phyloP scores from a whole-genome alignment of 1,140 invertebrate species.

The Ostrea denselamellosa region DNA sequence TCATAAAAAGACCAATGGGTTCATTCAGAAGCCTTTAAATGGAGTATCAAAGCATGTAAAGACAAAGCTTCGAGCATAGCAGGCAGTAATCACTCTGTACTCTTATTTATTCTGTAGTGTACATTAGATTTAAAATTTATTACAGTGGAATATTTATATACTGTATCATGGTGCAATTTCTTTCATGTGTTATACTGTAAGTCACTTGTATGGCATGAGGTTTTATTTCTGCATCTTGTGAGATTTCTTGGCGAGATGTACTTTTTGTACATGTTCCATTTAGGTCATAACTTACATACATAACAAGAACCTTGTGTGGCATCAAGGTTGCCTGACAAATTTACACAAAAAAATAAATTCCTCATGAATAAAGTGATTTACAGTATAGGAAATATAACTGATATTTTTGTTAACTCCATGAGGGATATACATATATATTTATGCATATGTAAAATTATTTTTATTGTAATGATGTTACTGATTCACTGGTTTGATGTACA shows the following conservation, averaged over 20 bases:
- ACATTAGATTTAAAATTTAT: not conserved
- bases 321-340: too few relatives aligned
- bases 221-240: too few relatives aligned
- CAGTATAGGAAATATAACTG: not conserved
- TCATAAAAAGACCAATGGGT: conserved; percentile 73
- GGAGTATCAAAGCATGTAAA: conserved; percentile 67
- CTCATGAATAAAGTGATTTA: not conserved
- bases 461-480: too few relatives aligned
- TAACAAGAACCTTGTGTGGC: too few relatives aligned
- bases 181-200: not conserved
- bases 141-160: not conserved
- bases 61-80: conserved; percentile 64
- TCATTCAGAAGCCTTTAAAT: conserved; percentile 65
- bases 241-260: too few relatives aligned
- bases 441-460: not conserved
- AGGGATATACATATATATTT: not conserved
- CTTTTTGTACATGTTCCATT: too few relatives aligned
- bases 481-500: not conserved
- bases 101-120: not conserved
- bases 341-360: too few relatives aligned
- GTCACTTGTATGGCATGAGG: too few relatives aligned
- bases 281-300: too few relatives aligned
- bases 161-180: conserved; percentile 14
- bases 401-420: conserved; percentile 12
- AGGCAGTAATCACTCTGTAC: not conserved